phyloP scores from a whole-genome alignment of 2,888 invertebrate species.

The Periphyllus acericola region DNA sequence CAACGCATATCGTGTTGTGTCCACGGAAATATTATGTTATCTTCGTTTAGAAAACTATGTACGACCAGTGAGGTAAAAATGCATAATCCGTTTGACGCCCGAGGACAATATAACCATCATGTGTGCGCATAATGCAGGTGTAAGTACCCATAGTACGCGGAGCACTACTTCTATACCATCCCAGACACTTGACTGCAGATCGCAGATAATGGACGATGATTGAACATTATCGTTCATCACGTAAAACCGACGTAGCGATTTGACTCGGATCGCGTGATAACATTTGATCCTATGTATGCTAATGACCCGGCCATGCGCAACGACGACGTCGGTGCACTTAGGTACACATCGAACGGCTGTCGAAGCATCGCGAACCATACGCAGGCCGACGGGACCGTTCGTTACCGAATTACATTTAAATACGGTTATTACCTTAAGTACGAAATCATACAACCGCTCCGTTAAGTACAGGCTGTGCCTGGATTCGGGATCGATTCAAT shows the following conservation, averaged over 20 bases:
- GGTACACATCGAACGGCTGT: background rate
- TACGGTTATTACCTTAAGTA: background rate
- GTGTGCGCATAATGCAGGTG: background rate
- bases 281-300: slow-evolving; percentile 38
- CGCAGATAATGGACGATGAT: slow-evolving; percentile 30
- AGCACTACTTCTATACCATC: background rate
- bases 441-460: background rate
- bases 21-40: too few relatives aligned
- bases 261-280: slow-evolving; percentile 39
- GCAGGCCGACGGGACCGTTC: background rate
- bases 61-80: slow-evolving; percentile 22
- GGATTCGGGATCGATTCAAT: background rate
- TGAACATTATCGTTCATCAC: slow-evolving; percentile 28
- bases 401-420: background rate
- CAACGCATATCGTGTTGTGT: too few relatives aligned
- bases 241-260: slow-evolving; percentile 7
- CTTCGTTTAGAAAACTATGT: slow-evolving; percentile 14
- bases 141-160: background rate
- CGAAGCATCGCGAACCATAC: background rate
- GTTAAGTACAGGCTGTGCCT: background rate
- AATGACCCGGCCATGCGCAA: background rate
- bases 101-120: slow-evolving; percentile 8
- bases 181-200: background rate
- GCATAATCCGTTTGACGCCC: slow-evolving; percentile 15
- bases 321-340: background rate